These are phyloP conservation scores for Conus betulinus DNA, from an alignment of 1,140 invertebrate species.

Conservation along the genomic window DNA sequence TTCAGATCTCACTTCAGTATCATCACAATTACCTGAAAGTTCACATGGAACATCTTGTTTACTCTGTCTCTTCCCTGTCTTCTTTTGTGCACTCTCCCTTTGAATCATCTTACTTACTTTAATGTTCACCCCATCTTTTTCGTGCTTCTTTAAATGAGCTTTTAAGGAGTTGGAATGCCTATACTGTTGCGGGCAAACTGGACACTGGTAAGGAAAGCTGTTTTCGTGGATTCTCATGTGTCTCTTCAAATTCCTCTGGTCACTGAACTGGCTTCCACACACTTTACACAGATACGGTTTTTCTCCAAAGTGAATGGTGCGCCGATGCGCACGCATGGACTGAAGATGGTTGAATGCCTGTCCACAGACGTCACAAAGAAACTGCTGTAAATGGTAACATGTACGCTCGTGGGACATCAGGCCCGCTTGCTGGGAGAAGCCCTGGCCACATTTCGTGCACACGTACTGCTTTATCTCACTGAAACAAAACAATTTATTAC, in stretches of 20 bases:
- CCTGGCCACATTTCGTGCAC: slow-evolving; percentile 67
- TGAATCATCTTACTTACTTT: not conserved
- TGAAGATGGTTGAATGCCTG: slow-evolving; percentile 56
- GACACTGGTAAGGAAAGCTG: slow-evolving; percentile 56
- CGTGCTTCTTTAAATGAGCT: slow-evolving; percentile 54
- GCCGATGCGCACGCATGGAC: slow-evolving; percentile 57
- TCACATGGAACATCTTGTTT: not conserved
- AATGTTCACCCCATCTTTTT: not conserved
- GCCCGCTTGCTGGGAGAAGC: slow-evolving; percentile 66
- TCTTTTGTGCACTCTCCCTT: not conserved
- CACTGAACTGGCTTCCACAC: slow-evolving; percentile 56
- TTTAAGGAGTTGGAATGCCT: slow-evolving; percentile 66
- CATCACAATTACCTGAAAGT: not conserved
- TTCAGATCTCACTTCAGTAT: not conserved
- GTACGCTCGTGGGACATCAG: slow-evolving; percentile 55
- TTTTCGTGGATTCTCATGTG: slow-evolving; percentile 65
- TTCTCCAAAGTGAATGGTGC: slow-evolving; percentile 54
- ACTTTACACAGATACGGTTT: slow-evolving; percentile 55
- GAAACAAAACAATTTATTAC: not conserved
- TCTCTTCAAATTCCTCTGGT: slow-evolving; percentile 59
- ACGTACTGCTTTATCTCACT: slow-evolving; percentile 60
- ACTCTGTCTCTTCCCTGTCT: not conserved
- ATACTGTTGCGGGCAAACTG: slow-evolving; percentile 55
- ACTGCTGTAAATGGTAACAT: slow-evolving; percentile 55
- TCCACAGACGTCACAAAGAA: slow-evolving; percentile 64